Evolutionary conservation across 2,797 vertebrate species (phyloP).

Genomic region (Syndactyla subalaris): DNA sequence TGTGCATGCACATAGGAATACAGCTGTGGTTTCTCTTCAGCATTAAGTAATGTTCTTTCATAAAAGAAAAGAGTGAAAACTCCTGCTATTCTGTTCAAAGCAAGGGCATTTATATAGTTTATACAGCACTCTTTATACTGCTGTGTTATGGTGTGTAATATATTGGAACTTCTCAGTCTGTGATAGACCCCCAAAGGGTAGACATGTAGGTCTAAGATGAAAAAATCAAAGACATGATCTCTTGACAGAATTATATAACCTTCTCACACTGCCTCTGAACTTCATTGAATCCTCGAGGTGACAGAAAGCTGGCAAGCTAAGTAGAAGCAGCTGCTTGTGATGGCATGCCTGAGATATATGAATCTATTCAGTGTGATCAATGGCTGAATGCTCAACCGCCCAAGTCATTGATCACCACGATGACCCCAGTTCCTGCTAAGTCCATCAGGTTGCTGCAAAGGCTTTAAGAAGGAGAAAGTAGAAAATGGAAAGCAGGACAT

Average conservation of each 20-base stretch:
- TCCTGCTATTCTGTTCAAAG: slow-evolving; percentile 64
- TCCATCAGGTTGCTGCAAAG: slow-evolving; percentile 5
- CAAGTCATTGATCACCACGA: slow-evolving; percentile 37
- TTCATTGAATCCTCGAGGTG: slow-evolving; percentile 30
- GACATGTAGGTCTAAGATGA: slow-evolving; percentile 42
- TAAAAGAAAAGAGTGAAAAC: slow-evolving; percentile 43
- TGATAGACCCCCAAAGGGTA: slow-evolving; percentile 51
- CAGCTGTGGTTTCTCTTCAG: slow-evolving; percentile 51
- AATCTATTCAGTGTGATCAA: slow-evolving; percentile 36
- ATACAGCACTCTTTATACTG: slow-evolving; percentile 28
- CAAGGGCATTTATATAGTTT: slow-evolving; percentile 44
- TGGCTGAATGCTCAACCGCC: neutral
- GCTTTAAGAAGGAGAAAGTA: neutral
- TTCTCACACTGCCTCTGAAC: slow-evolving; percentile 46
- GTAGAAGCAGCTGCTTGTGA: slow-evolving; percentile 38
- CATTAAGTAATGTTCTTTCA: slow-evolving; percentile 38
- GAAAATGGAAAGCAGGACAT: neutral
- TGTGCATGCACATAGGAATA: slow-evolving; percentile 21
- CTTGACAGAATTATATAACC: slow-evolving; percentile 50
- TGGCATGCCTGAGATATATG: neutral
- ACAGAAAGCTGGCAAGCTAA: slow-evolving; percentile 33
- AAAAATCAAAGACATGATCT: slow-evolving; percentile 53
- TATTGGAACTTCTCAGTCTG: slow-evolving; percentile 55
- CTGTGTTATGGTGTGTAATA: slow-evolving; percentile 57
- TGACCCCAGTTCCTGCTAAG: slow-evolving; percentile 38